Conservation (phyloP, 2,888 invertebrate species). For the Dryadula phaetusa region DNA sequence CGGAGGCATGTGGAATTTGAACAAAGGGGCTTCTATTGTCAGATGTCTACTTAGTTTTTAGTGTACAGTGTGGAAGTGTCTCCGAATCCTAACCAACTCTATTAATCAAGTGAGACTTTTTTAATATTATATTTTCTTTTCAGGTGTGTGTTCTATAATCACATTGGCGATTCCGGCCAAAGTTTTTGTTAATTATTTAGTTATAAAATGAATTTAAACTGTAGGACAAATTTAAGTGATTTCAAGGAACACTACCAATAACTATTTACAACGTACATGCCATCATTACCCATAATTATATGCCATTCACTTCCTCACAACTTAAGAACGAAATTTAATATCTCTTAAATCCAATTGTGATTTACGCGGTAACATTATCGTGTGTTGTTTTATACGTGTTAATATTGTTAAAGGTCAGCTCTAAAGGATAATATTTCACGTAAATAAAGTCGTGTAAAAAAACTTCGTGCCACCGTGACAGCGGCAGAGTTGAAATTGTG, state of each 20-base stretch:
- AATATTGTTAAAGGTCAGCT: constrained; percentile 61
- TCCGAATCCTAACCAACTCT: neutral
- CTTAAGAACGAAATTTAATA: constrained; percentile 45
- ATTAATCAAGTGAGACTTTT: neutral
- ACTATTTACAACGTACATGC: constrained; percentile 19
- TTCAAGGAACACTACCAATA: constrained; percentile 10
- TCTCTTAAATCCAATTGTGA: constrained; percentile 41
- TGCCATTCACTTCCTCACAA: constrained; percentile 41
- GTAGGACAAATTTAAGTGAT: constrained; percentile 9
- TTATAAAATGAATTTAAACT: constrained; percentile 6
- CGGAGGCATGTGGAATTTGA: constrained; percentile 16
- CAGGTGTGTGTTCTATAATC: no score
- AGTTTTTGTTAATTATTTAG: no score
- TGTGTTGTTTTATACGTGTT: constrained; percentile 45
- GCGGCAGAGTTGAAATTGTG: constrained; percentile 25
- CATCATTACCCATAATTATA: constrained; percentile 37
- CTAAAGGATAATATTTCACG: constrained; percentile 59
- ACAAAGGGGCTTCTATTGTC: constrained; percentile 18
- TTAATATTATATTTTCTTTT: no score
- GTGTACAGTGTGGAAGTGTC: constrained; percentile 4
- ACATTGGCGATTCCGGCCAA: no score
- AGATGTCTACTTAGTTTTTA: constrained; percentile 6
- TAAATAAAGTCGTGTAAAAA: constrained; percentile 41
- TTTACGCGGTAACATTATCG: constrained; percentile 42
- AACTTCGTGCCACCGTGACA: constrained; percentile 38